A percentile compares a stretch with the other conserved stretches of the same genome.
phyloP scores from a whole-genome alignment of 2,113 vertebrate genomes.

The Panurus biarmicus region DNA sequence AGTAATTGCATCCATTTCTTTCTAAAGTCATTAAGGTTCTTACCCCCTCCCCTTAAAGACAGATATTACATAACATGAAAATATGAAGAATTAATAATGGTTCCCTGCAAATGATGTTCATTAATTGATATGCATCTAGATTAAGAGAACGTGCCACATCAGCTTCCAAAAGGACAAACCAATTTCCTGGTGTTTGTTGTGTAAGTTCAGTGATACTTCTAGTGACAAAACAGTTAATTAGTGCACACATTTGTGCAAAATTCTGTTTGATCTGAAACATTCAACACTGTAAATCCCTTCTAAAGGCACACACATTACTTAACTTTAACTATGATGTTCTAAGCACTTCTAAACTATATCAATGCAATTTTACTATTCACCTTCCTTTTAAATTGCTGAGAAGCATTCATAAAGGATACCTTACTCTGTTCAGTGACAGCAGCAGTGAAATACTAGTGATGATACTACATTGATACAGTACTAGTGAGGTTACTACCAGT shows the following conservation, averaged over 20 bases:
- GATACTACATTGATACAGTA: too few species aligned
- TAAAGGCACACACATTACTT: neutral
- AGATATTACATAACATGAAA: neutral
- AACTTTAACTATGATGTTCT: neutral
- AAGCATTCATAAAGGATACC: neutral
- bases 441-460: neutral
- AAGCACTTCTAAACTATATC: neutral
- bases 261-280: neutral
- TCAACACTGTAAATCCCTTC: neutral
- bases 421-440: neutral
- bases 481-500: neutral
- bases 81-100: neutral
- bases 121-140: neutral
- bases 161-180: neutral
- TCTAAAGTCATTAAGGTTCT: neutral
- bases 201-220: neutral
- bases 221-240: neutral
- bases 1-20: neutral
- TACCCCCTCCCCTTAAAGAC: rapidly evolving
- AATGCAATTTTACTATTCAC: neutral
- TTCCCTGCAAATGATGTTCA: neutral
- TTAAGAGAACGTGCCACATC: neutral
- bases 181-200: too few species aligned
- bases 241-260: neutral
- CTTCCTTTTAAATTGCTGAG: neutral